A percentile compares a stretch with the other conserved stretches of the same genome.
Evolutionary conservation across 2,888 invertebrate genomes (phyloP).

Genomic region (Dryomyza anilis): DNA sequence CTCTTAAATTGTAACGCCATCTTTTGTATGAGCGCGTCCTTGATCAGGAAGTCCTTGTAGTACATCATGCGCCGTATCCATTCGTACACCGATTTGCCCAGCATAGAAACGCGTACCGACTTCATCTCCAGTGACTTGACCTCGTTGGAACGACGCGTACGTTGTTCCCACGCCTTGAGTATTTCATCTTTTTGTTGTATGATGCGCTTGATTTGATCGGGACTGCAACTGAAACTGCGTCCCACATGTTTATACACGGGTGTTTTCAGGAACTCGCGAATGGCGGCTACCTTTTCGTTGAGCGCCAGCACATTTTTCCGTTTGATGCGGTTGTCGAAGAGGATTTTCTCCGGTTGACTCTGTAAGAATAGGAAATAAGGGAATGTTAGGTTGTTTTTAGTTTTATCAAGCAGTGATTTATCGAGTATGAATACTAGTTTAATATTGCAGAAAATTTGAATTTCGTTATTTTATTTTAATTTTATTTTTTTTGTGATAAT

Average conservation of each 20-base stretch:
- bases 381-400: too few relatives aligned
- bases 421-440: too few relatives aligned
- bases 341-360: slow-evolving; percentile 45
- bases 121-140: slow-evolving; percentile 52
- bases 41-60: slow-evolving; percentile 54
- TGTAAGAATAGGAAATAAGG: slow-evolving; percentile 32
- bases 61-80: slow-evolving; percentile 59
- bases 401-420: too few relatives aligned
- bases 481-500: too few relatives aligned
- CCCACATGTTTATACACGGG: slow-evolving; percentile 58
- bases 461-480: too few relatives aligned
- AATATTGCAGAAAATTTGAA: too few relatives aligned
- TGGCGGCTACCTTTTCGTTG: slow-evolving; percentile 56
- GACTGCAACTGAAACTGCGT: slow-evolving; percentile 55
- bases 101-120: slow-evolving; percentile 52
- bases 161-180: slow-evolving; percentile 55
- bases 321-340: slow-evolving; percentile 57
- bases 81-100: slow-evolving; percentile 57
- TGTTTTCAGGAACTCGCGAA: slow-evolving; percentile 54
- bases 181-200: slow-evolving; percentile 53
- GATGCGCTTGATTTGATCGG: slow-evolving; percentile 58
- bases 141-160: slow-evolving; percentile 50
- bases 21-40: slow-evolving; percentile 55
- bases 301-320: slow-evolving; percentile 56
- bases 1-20: slow-evolving; percentile 57